Conservation (phyloP, 2,888 invertebrate species). For the Parasteatoda lunata region DNA sequence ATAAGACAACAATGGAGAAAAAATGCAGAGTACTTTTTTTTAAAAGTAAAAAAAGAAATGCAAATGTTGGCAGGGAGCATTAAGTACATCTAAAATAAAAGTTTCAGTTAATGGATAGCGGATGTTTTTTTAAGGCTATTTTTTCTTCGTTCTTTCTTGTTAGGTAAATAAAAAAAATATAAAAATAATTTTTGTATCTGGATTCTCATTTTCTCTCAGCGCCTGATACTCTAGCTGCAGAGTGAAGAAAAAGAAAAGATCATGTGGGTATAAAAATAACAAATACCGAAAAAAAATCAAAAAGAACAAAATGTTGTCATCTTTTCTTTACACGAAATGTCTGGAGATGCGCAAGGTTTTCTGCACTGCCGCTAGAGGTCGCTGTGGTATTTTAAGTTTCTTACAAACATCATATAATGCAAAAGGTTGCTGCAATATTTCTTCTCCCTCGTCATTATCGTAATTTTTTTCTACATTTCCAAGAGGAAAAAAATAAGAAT, state of each 20-base stretch:
- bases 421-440: constrained; percentile 37
- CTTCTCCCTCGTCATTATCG: not conserved
- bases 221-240: constrained; percentile 46
- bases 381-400: constrained; percentile 11
- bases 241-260: constrained; percentile 29
- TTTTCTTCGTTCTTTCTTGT: constrained; percentile 11
- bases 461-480: not conserved
- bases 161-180: constrained; percentile 19
- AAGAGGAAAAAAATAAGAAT: no score
- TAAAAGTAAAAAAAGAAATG: constrained; percentile 50
- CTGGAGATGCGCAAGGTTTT: constrained; percentile 14
- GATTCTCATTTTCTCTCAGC: constrained; percentile 62
- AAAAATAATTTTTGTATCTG: constrained; percentile 54
- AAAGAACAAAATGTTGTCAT: constrained; percentile 52
- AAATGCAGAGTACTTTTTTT: constrained; percentile 30
- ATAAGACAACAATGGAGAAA: constrained; percentile 40
- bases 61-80: constrained; percentile 65
- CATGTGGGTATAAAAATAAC: constrained; percentile 39
- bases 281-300: constrained; percentile 20
- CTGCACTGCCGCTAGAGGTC: constrained; percentile 38
- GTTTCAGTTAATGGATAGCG: constrained; percentile 61
- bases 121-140: constrained; percentile 32
- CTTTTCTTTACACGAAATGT: constrained; percentile 35
- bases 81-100: constrained; percentile 64
- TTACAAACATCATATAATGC: not conserved